Evolutionary conservation across 2,797 vertebrate species (phyloP), one percentile per base, ranked within the genome.

Genomic region (Rhyacichthys aspro): DNA sequence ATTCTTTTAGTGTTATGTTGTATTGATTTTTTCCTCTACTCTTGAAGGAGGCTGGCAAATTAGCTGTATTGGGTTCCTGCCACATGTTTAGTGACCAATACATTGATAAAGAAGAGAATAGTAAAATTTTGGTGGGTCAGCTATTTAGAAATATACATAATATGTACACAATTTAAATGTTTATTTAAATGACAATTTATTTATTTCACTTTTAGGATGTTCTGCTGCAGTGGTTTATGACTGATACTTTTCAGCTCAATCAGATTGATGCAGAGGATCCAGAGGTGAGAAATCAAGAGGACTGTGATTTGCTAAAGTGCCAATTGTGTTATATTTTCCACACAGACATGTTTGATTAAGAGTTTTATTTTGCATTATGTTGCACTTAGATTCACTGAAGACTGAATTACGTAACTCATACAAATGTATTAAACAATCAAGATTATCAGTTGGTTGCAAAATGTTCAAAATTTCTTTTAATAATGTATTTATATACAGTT

Each of bases 21-120:
- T 58, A 58, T 48, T 37, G 11, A 66, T 3, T 52, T 5, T 9
- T 67, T 8, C 54, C 3, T 10, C 65, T 9, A 79, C 9, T 34
- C 36, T 10, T 93, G 82, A 80, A 89, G 90, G 91, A 93, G 67
- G 92, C 91, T 16, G 98, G 98, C n/a, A 98, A 95, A 76, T 86
- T 99, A 85, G 96, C 91, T 39, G 98, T 97, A 0, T 64, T 97
- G 80, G 98, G 97, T 48, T 99, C 98, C 34, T 98, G 94, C 66
- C 95, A 98, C 89, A 98, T 99, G 96, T 97, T 99, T 86, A 93
- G 88, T 75, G 98, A 99, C 79, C 95, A 98, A 6, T 99, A 98
- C 85, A 87, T 98, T 70, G 96, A 99, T 86, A 99, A 98, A 89
- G 98, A 99, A 87, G 97, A 99, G 88, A 99, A 99, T 58, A 87